Base-by-base conservation (phyloP, 1,140 invertebrate species). In the Cotesia vestalis region DNA sequence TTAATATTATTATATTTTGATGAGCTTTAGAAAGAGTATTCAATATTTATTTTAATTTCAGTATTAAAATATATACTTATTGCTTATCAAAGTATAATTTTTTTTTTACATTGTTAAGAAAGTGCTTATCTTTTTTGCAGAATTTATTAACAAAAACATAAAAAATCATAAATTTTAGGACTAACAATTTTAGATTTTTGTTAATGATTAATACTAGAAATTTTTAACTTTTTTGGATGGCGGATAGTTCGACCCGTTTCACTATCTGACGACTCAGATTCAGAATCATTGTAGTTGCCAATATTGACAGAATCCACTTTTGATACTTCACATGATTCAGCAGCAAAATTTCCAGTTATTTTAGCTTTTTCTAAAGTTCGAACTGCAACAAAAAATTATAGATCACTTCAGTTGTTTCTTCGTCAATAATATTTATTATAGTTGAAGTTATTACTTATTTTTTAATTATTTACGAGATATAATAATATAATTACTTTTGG, bases 331-430 rank as follows among this genome's bases (percentile, higher is more conserved):
- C 84, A 88, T 0, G 86, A 81, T 75, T 91, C 89, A 14, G 88
- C 85, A 52, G 89, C 88, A 83, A 90, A 92, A 76, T 90, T 90
- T 6, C 91, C 91, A 46, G 91, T 91, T 69, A 88, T 84, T 82
- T 91, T 92, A 4, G 92, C 91, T 85, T 91, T 92, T 78, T 94
- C 92, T 77, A 94, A 83, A 11, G 90, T 89, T 66, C 91, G 89
- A 83, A 94, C 91, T 92, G 80, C 20, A 89, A 87, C 66, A 78
- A 73, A 76, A 74, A 66, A 36, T 14, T 52, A 51, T 46, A 17
- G 9, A 64, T 75, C 46, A 70, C 11, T 64, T 66, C 73, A 73
- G 14, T 51, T 71, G 59, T 40, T 68, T 35, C 52, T 59, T 51
- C 20, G 62, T 59, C 61, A 34, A 38, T 11, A 66, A 8, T 46